Percentiles rank a stretch among this genome's conserved stretches.
Evolutionary conservation across 2,797 vertebrate species (phyloP).

Genomic region (Anas flavirostris): DNA sequence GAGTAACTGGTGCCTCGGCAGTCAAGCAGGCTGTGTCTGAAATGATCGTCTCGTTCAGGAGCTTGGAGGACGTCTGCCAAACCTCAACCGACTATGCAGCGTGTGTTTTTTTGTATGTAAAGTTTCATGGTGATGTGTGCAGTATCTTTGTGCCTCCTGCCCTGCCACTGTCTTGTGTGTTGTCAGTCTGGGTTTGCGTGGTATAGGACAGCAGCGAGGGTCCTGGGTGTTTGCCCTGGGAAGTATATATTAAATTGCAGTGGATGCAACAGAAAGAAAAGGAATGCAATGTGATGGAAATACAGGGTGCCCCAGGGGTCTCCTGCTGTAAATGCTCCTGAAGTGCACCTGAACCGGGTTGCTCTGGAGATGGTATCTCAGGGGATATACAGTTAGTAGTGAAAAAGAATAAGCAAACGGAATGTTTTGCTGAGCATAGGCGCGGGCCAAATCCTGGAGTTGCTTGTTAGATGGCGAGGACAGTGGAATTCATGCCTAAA

Average conservation of each 20-base stretch:
- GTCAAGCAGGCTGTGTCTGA: background rate
- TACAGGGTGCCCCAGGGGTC: background rate
- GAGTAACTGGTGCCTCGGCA: background rate
- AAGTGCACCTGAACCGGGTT: background rate
- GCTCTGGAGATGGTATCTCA: conserved; percentile 38
- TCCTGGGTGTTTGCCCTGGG: background rate
- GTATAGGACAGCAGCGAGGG: background rate
- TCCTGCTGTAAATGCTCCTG: background rate
- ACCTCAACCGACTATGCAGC: background rate
- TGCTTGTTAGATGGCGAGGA: background rate
- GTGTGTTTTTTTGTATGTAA: background rate
- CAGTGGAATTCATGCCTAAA: background rate
- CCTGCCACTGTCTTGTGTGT: no score
- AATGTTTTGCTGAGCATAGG: background rate
- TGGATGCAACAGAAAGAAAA: background rate
- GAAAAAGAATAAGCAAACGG: background rate
- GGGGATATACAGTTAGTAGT: background rate
- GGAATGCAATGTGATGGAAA: background rate
- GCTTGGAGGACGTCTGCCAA: background rate
- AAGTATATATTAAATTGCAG: background rate
- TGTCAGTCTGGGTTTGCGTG: background rate
- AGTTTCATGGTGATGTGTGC: background rate
- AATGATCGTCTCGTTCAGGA: background rate
- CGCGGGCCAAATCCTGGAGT: background rate
- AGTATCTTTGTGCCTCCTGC: background rate